Percentiles rank a stretch among this genome's conserved stretches.
These are phyloP conservation scores for Homarus americanus DNA, from an alignment of 1,140 invertebrate genomes.

Conservation along the genomic window DNA sequence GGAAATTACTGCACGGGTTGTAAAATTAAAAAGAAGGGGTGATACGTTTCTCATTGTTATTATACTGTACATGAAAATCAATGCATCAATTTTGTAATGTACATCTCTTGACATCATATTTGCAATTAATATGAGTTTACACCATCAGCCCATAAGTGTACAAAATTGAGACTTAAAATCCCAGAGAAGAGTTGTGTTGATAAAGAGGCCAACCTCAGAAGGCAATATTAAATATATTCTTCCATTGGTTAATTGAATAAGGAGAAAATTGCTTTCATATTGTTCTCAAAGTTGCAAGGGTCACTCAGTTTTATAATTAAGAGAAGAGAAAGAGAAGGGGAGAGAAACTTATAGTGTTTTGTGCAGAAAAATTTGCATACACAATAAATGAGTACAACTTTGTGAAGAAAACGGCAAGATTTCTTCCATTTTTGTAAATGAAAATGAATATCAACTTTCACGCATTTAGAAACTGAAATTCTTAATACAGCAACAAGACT, in stretches of 20 bases:
- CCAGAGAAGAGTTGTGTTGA: not conserved
- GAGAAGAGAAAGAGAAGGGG: slow-evolving; percentile 4
- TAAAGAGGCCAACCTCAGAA: not conserved
- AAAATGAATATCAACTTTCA: not conserved
- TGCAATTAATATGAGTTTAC: not conserved
- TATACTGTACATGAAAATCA: not conserved
- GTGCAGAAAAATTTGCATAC: slow-evolving; percentile 38
- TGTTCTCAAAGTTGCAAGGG: not conserved
- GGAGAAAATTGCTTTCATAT: not conserved
- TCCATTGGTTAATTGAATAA: not conserved
- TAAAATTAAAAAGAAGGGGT: not conserved
- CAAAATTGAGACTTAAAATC: not conserved
- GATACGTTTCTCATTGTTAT: not conserved
- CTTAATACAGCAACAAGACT: not conserved
- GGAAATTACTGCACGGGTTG: not conserved
- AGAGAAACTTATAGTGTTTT: slow-evolving; percentile 17
- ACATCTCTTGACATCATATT: no score
- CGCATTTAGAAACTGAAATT: not conserved
- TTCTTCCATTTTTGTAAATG: not conserved
- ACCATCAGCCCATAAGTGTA: not conserved
- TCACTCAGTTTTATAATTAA: slow-evolving; percentile 10
- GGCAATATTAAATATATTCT: not conserved
- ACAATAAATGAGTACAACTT: slow-evolving; percentile 9
- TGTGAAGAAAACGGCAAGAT: slow-evolving; percentile 11
- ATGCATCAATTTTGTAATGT: not conserved